These are phyloP conservation scores for Tetanocera ferruginea DNA, from an alignment of 2,888 invertebrate genomes.

Conservation along the genomic window DNA sequence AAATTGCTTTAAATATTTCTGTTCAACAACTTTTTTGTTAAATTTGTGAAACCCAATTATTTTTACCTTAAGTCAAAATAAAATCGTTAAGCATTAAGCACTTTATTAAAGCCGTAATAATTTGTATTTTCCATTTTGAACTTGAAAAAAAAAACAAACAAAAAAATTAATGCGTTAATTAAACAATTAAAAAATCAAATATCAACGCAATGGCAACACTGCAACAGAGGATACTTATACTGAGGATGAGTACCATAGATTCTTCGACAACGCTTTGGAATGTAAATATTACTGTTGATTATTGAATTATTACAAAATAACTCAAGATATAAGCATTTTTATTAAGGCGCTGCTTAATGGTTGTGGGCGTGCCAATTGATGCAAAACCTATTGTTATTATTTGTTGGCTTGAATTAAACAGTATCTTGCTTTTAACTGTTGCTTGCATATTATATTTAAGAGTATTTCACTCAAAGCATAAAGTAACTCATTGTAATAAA, in stretches of 20 bases:
- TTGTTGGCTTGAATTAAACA: background rate
- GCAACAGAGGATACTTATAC: constrained; percentile 71
- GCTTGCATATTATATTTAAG: background rate
- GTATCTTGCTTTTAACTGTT: background rate
- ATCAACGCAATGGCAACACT: constrained; percentile 26
- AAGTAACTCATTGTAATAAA: background rate
- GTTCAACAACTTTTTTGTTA: constrained; percentile 11
- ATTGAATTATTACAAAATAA: background rate
- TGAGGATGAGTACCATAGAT: constrained; percentile 84
- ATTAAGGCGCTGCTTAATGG: background rate
- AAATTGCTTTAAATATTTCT: background rate
- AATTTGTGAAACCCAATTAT: background rate
- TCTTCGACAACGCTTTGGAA: constrained; percentile 85
- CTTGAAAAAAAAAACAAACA: constrained; percentile 32
- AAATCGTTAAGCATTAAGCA: background rate
- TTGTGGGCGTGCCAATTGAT: background rate
- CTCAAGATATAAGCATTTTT: background rate
- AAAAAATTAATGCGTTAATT: background rate
- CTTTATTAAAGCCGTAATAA: background rate
- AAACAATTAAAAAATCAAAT: constrained; percentile 9
- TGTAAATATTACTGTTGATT: constrained; percentile 72
- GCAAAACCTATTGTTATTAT: no score
- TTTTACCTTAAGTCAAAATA: background rate
- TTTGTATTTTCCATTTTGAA: background rate
- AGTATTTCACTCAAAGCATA: background rate